Evolutionary conservation across 2,113 vertebrate species (phyloP).

Genomic region (Austrofundulus limnaeus): DNA sequence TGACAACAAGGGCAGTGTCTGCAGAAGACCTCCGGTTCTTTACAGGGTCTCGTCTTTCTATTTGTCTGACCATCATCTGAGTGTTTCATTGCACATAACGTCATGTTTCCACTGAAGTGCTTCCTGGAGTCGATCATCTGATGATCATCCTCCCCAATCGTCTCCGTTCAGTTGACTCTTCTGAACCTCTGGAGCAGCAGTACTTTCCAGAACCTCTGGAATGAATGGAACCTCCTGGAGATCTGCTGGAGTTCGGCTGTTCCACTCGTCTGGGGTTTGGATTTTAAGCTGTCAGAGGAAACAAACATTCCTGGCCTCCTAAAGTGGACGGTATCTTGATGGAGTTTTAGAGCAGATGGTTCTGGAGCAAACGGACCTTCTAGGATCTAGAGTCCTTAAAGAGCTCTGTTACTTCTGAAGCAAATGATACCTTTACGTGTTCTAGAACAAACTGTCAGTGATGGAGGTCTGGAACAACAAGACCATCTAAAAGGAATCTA

Average conservation of each 20-base stretch:
- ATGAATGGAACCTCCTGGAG: neutral
- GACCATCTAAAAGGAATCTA: no score
- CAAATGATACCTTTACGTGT: no score
- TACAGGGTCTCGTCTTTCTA: constrained; percentile 57
- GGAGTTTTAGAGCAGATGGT: neutral
- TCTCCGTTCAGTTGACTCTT: constrained; percentile 40
- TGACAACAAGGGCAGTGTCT: constrained; percentile 25
- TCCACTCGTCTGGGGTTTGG: neutral
- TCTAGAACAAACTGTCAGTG: no score
- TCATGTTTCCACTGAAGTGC: constrained; percentile 70
- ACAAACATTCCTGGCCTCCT: neutral
- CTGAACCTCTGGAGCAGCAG: constrained; percentile 7
- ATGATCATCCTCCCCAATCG: constrained; percentile 40
- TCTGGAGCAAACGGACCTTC: neutral
- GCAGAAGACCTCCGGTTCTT: constrained; percentile 51
- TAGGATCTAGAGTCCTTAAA: neutral
- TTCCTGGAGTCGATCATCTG: constrained; percentile 63
- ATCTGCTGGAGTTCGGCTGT: neutral
- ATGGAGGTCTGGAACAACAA: no score
- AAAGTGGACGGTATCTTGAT: neutral
- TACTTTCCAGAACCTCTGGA: neutral
- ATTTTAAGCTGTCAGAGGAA: neutral
- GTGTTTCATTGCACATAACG: constrained; percentile 39
- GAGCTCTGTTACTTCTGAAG: no score
- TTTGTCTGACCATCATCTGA: constrained; percentile 25